Evolutionary conservation across 2,888 invertebrate genomes (phyloP).

Genomic region (Amphipoea lucens): DNA sequence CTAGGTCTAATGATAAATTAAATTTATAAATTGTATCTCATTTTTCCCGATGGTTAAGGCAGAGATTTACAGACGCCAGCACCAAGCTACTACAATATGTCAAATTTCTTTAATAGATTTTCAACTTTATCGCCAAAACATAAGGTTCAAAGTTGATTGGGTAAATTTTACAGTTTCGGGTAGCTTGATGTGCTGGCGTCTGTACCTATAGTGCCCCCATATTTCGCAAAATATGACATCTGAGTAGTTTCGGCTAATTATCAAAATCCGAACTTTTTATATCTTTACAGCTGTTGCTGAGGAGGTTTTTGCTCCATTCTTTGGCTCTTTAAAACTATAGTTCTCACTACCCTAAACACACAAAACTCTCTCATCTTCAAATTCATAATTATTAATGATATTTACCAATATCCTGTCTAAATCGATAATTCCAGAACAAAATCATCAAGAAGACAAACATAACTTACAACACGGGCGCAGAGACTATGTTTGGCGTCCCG

Average conservation of each 20-base stretch:
- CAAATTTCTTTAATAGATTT: too few relatives aligned
- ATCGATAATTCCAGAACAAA: constrained; percentile 90
- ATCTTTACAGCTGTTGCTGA: neutral
- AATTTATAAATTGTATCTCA: too few relatives aligned
- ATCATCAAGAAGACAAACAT: constrained; percentile 93
- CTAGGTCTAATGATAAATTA: too few relatives aligned
- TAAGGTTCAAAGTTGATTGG: too few relatives aligned
- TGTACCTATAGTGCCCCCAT: neutral
- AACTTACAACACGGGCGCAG: constrained; percentile 95
- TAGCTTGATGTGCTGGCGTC: too few relatives aligned
- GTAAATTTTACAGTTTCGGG: too few relatives aligned
- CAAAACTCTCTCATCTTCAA: neutral
- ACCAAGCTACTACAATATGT: too few relatives aligned
- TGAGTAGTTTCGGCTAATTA: too few relatives aligned
- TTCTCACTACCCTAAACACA: neutral
- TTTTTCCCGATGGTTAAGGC: neutral
- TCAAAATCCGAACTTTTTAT: too few relatives aligned
- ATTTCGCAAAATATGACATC: too few relatives aligned
- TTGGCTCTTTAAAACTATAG: neutral
- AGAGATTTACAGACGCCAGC: neutral
- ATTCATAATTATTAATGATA: neutral
- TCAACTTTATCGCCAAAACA: too few relatives aligned
- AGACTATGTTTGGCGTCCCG: constrained; percentile 96
- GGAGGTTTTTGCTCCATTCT: neutral
- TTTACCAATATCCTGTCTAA: neutral